Base-by-base conservation (phyloP, 2,888 invertebrate species). In the Chalcis sispes region DNA sequence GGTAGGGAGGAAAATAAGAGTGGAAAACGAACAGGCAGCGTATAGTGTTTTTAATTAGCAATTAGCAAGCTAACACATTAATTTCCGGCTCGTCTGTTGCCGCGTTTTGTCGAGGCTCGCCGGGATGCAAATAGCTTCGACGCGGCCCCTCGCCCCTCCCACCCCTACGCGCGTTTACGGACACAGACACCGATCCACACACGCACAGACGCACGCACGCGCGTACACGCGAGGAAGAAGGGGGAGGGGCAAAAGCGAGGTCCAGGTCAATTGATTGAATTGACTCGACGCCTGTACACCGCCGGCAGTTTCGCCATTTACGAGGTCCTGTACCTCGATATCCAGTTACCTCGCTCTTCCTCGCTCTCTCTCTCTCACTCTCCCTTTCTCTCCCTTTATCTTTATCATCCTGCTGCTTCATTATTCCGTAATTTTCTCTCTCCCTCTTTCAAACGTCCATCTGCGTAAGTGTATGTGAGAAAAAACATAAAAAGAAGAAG, bases 41-140 rank as follows among this genome's bases (percentile, higher is more conserved):
- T n/a, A n/a, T 79, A 82, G 83, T 84, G 83, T 88, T 88, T 88
- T 88, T 88, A 88, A 88, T 88, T 86, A 87, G 86, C 87, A 88
- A 88, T 88, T 88, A 88, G 84, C 84, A 82, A 82, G 83, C 87
- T 84, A 86, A 87, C 86, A 85, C 87, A 87, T 88, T 88, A 86
- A 88, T 88, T 88, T 88, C 87, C 86, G 84, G 83, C 81, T 86
- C 83, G 85, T 85, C 83, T 85, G 84, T 85, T 84, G 86, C 82
- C 85, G 80, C 83, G 80, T 85, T 84, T 86, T 82, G 83, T 81
- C 82, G 81, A 79, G 70, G 66, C 42, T 42, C 48, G 56, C 71
- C 73, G 74, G 20, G 70, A 76, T 78, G 58, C 58, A 66, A 59
- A 67, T 61, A 73, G 40, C 29, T 64, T 42, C 56, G 59, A 54